Percentiles rank a stretch among this genome's conserved stretches.
Evolutionary conservation across 2,113 vertebrate genomes (phyloP).

Genomic region (Pangasianodon hypophthalmus): DNA sequence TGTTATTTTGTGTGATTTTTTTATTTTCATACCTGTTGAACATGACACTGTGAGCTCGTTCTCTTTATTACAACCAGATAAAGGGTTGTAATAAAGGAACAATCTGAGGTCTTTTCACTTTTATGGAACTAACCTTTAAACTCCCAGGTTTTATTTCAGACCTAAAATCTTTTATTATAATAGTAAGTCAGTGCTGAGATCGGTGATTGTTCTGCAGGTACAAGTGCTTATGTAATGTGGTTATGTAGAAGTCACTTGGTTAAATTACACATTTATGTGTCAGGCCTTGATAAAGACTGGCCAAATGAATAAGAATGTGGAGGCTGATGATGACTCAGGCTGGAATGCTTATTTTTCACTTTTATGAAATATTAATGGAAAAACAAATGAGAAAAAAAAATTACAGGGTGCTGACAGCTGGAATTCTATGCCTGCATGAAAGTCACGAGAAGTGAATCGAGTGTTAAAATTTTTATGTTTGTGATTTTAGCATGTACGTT

Average conservation of each 20-base stretch:
- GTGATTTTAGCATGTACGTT: background rate
- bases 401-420: background rate
- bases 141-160: background rate
- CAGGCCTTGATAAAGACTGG: background rate
- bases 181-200: conserved; percentile 8
- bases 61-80: background rate
- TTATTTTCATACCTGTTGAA: conserved; percentile 5
- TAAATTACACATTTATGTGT: conserved; percentile 5
- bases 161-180: background rate
- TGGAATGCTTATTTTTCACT: conserved; percentile 3
- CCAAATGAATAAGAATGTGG: conserved; percentile 13
- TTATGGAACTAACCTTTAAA: background rate
- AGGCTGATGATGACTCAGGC: conserved; percentile 8
- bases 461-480: background rate
- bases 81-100: background rate
- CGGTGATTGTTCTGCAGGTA: background rate
- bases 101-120: background rate
- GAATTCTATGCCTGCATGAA: background rate
- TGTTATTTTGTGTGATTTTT: background rate
- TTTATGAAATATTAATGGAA: conserved; percentile 19
- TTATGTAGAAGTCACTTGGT: background rate
- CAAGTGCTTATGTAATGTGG: background rate
- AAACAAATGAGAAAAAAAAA: background rate
- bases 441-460: background rate
- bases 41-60: background rate